These are phyloP conservation scores for Eurytoma californica DNA, from an alignment of 2,888 invertebrate genomes.

Conservation along the genomic window DNA sequence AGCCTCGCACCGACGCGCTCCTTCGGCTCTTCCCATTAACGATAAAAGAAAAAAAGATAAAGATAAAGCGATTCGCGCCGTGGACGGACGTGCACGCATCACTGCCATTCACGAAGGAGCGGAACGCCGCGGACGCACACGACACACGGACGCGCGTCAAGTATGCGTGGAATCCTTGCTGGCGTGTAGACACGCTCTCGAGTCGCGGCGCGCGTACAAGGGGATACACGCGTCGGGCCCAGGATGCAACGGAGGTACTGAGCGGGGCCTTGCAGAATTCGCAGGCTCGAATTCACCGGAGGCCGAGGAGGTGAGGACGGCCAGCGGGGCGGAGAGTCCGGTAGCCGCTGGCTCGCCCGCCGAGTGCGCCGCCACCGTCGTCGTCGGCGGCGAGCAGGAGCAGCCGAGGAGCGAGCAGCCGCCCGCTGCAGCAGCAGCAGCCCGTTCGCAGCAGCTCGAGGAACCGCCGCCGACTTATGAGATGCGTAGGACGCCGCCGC, in stretches of 20 bases:
- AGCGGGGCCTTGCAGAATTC: conserved; percentile 58
- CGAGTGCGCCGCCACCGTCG: conserved; percentile 59
- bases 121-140: not conserved
- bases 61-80: no score
- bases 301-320: conserved; percentile 62
- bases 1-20: no score
- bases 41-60: no score
- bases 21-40: no score
- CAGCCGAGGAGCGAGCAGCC: conserved; percentile 13
- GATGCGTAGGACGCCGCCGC: conserved; percentile 79
- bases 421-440: conserved; percentile 52
- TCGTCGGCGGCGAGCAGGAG: conserved; percentile 14
- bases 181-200: not conserved
- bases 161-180: not conserved
- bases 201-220: not conserved
- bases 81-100: no score
- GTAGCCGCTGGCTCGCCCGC: conserved; percentile 60
- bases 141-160: not conserved
- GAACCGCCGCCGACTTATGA: conserved; percentile 74
- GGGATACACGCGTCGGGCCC: not conserved
- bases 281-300: conserved; percentile 62
- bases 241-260: not conserved
- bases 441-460: conserved; percentile 57
- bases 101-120: no score
- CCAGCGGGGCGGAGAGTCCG: conserved; percentile 61